These are phyloP conservation scores for Tolypeutes matacus DNA, from an alignment of 2,797 vertebrate genomes.

Conservation along the genomic window DNA sequence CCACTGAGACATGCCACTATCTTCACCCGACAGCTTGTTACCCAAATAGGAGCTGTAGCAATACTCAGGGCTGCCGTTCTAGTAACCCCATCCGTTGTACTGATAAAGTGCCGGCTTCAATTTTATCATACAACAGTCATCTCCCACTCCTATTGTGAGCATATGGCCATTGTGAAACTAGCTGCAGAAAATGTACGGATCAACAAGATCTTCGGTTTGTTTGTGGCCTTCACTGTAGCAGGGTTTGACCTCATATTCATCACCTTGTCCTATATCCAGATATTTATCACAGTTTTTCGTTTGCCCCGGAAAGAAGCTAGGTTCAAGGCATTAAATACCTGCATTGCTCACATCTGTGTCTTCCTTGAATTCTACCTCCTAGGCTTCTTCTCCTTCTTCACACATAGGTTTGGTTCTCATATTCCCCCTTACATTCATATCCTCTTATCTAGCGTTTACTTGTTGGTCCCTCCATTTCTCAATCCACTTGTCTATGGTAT, in stretches of 20 bases:
- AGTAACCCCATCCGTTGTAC: conserved; percentile 58
- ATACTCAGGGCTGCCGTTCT: conserved; percentile 68
- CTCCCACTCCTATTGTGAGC: conserved; percentile 85
- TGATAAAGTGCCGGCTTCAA: conserved; percentile 74
- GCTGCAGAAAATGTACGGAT: conserved; percentile 79
- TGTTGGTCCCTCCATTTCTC: conserved; percentile 74
- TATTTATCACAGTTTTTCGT: conserved; percentile 59
- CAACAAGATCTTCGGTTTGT: conserved; percentile 86
- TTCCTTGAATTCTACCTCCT: conserved; percentile 75
- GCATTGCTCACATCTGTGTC: conserved; percentile 69
- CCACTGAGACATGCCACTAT: conserved; percentile 42
- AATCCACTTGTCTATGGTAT: conserved; percentile 76
- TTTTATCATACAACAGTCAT: conserved; percentile 80
- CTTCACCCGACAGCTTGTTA: conserved; percentile 35
- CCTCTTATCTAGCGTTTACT: conserved; percentile 71
- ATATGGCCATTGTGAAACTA: conserved; percentile 87
- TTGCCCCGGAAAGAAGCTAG: conserved; percentile 45
- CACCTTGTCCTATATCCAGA: conserved; percentile 49
- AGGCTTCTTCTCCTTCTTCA: conserved; percentile 72
- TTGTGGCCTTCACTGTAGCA: conserved; percentile 70
- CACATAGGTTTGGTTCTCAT: conserved; percentile 69
- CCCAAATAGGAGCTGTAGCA: conserved; percentile 70
- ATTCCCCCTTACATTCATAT: conserved; percentile 77
- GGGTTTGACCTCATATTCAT: conserved; percentile 60
- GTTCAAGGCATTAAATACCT: conserved; percentile 66